A percentile compares a stretch with the other conserved stretches of the same genome.
Conservation (phyloP, 2,113 vertebrate species). For the Felis catus region F.catus_Fca126_mat1.0 CM031412.1:65980501-65981000, state of each 20-base stretch:
- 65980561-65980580: slow-evolving; percentile 4
- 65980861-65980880: not conserved
- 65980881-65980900: slow-evolving; percentile 11
- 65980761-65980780: not conserved
- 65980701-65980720: not conserved
- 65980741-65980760: not conserved
- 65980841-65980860: not conserved
- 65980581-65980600: slow-evolving; percentile 19
- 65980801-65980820: not conserved
- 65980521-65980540: slow-evolving; percentile 53
- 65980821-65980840: not conserved
- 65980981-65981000: not conserved
- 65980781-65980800: not conserved
- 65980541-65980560: slow-evolving; percentile 34
- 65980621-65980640: slow-evolving; percentile 29
- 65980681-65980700: not conserved
- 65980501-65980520: slow-evolving; percentile 27
- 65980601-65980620: slow-evolving; percentile 67
- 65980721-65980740: slow-evolving; percentile 62
- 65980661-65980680: slow-evolving; percentile 9
- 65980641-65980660: slow-evolving; percentile 13
- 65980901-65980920: not conserved
- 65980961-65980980: not conserved
- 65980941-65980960: slow-evolving; percentile 17
- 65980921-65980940: not conserved